Evolutionary conservation across 1,140 invertebrate species (phyloP), one percentile per base, ranked within the genome.

Genomic region (Drosophila micromelanica): DNA sequence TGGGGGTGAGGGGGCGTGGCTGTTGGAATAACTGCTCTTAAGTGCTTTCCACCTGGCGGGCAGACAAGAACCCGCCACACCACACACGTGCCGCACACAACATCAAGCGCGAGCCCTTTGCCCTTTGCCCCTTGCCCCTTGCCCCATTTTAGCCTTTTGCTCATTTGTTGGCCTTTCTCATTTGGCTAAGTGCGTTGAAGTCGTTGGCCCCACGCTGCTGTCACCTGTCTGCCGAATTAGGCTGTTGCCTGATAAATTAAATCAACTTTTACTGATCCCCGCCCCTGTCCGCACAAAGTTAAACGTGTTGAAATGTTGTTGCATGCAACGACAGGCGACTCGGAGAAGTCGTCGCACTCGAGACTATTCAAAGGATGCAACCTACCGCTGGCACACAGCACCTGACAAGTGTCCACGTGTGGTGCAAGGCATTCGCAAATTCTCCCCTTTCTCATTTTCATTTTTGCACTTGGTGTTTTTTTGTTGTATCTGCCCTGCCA

Each of bases 121-220:
- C 46, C 46, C 46, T 20, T 23, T n/a, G 20, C 20, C 8, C 32
- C 8, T 35, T 35, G 32, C 7, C 32, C 32, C 30, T 32, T 32
- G 30, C 30, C 20, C 5, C 27, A 27, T 27, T 27, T 27, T 27
- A 6, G 15, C 20, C 35, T 56, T 27, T 82, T 84, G 80, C 80
- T 84, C 80, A 84, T 85, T 84, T 84, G 80, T 73, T 76, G 62
- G 72, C 73, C 42, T 76, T 81, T 65, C 78, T 86, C 82, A 86
- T 86, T 86, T 86, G 74, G 86, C 84, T 86, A 86, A 86, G 82
- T 86, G 81, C 81, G 78, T 59, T 78, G 63, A 69, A 82, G 82
- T 82, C 82, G 84, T 86, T 82, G 72, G 35, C 56, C 71, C 51
- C 49, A 42, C 54, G 65, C 71, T 62, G 64, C 64, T 67, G 61